A percentile compares a stretch with the other conserved stretches of the same genome.
phyloP scores from a whole-genome alignment of 2,888 invertebrate species.

The Scelioninae gen. 1 region DNA sequence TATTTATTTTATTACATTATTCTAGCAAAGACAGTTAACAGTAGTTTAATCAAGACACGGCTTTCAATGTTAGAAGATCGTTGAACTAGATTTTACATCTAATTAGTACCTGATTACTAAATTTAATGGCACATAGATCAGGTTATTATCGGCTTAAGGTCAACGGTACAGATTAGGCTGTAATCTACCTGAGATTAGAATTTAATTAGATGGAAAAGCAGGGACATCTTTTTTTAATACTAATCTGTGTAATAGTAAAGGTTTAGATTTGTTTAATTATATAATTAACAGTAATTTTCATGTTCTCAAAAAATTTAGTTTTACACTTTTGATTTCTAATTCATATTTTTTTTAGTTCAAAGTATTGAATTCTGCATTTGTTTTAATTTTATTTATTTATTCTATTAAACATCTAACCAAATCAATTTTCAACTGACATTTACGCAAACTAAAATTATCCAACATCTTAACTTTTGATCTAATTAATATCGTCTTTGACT shows the following conservation, averaged over 20 bases:
- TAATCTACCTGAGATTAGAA: conserved; percentile 51
- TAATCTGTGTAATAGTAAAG: not conserved
- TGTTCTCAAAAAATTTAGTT: not conserved
- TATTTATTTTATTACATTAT: not conserved
- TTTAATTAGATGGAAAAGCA: conserved; percentile 45
- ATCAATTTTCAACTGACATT: not conserved
- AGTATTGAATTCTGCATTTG: too few species aligned
- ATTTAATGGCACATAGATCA: conserved; percentile 54
- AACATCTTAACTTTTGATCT: conserved; percentile 2
- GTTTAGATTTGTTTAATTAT: not conserved
- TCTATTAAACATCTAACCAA: too few species aligned
- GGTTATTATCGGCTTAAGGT: conserved; percentile 58
- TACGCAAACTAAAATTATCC: not conserved
- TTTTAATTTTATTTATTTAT: too few species aligned
- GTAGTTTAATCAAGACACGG: conserved; percentile 10
- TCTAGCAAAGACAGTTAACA: not conserved
- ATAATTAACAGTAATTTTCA: not conserved
- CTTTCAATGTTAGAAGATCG: conserved; percentile 14
- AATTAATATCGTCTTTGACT: conserved; percentile 31
- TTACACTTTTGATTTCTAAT: too few species aligned
- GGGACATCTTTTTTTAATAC: not conserved
- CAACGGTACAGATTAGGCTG: conserved; percentile 42
- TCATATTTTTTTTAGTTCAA: too few species aligned
- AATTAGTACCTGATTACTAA: conserved; percentile 56
- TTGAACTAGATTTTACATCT: conserved; percentile 43